Evolutionary conservation across 2,888 invertebrate genomes (phyloP), one percentile per base, ranked within the genome.

Genomic region (Agapostemon virescens): DNA sequence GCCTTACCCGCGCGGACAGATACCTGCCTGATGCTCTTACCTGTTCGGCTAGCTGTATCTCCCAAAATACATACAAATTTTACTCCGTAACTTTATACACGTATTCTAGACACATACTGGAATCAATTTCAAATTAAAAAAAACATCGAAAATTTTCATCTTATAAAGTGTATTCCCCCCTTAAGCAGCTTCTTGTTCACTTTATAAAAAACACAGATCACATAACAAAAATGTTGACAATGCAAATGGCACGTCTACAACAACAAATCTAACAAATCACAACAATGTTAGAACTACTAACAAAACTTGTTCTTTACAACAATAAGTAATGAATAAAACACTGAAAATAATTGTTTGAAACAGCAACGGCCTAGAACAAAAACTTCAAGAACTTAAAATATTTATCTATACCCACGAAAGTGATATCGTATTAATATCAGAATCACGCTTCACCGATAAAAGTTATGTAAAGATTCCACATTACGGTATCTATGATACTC

Each of bases 401-500:
- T 69, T 79, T 23, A 58, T 67, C 7, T 13, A 67, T 5, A 52
- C 3, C 17, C 1, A 63, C 36, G 26, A 75, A 9, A 79, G 72
- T 23, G 58, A 72, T 26, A 15, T 75, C 4, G 33, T 76, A 45
- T 0, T 55, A 1, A 71, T 74, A 4, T 69, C 63, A 26, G 30
- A 74, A 70, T 67, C 64, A 0, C 70, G 33, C 17, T 40, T 78
- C 1, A 69, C 33, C 1, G 36, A 52, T 2, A 87, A 77, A 82
- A 81, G 30, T 26, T 74, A 82, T 30, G 58, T 83, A 6, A 86
- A 81, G 74, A 81, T 87, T 7, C 40, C 26, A 17, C 64, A 69
- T 3, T 86, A 75, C n/a, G 80, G 23, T 11, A 70, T 79, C 6
- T 85, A 85, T 23, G 42, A 79, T 26, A 83, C 80, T 0, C 79